A percentile compares a stretch with the other conserved stretches of the same genome.
Evolutionary conservation across 2,113 vertebrate species (phyloP).

Genomic region (Oryzias javanicus): DNA sequence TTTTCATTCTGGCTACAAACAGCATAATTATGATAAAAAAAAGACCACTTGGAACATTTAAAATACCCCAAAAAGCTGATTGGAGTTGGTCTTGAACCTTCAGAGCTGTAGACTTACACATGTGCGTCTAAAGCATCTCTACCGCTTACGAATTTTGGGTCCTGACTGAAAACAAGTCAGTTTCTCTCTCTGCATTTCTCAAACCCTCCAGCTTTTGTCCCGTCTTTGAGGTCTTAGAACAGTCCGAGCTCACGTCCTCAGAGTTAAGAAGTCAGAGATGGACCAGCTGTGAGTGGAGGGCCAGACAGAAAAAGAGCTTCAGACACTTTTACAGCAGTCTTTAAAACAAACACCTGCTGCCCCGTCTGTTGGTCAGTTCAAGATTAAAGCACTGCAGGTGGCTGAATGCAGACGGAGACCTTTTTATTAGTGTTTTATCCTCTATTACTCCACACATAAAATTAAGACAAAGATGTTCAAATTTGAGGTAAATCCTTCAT

Average conservation of each 20-base stretch:
- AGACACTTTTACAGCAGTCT: slow-evolving; percentile 49
- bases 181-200: slow-evolving; percentile 4
- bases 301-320: slow-evolving; percentile 21
- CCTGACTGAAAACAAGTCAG: slow-evolving; percentile 12
- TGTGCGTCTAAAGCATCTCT: neutral
- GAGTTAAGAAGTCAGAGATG: slow-evolving; percentile 26
- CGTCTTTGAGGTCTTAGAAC: slow-evolving; percentile 42
- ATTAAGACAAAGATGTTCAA: too few species aligned
- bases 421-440: too few species aligned
- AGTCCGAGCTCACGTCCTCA: slow-evolving; percentile 41
- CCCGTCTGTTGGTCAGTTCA: slow-evolving; percentile 7
- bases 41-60: too few species aligned
- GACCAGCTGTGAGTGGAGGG: slow-evolving; percentile 14
- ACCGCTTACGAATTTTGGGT: neutral
- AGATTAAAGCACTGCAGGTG: too few species aligned
- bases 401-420: too few species aligned
- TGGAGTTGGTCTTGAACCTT: too few species aligned
- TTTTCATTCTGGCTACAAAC: too few species aligned
- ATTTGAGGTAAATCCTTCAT: too few species aligned
- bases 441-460: too few species aligned
- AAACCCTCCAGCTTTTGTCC: neutral
- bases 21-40: too few species aligned
- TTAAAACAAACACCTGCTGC: slow-evolving; percentile 69
- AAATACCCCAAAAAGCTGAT: too few species aligned
- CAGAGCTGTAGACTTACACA: neutral